Conservation (phyloP, 2,888 invertebrate species). For the Metacarcinus magister region DNA sequence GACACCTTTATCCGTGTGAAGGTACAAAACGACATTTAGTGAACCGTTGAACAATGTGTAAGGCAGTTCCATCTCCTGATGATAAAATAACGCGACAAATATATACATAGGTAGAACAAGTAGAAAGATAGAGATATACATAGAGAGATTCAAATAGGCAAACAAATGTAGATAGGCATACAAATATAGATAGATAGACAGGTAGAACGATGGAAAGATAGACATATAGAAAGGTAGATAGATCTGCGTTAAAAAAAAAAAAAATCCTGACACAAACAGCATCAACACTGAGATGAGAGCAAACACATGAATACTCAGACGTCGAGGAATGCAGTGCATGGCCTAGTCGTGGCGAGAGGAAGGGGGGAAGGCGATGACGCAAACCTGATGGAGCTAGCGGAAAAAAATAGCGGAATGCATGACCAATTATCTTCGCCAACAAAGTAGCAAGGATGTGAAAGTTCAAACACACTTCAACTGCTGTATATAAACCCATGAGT, state of each 20-base stretch:
- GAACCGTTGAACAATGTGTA: background rate
- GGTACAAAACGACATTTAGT: background rate
- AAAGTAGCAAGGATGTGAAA: background rate
- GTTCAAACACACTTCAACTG: background rate
- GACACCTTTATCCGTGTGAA: too few relatives aligned
- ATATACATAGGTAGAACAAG: too few relatives aligned
- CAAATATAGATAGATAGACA: background rate
- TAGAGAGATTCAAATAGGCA: too few relatives aligned
- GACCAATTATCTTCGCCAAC: background rate
- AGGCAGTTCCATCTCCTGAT: background rate
- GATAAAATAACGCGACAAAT: too few relatives aligned
- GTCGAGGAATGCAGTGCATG: constrained; percentile 21
- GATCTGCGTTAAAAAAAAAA: background rate
- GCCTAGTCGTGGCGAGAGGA: background rate
- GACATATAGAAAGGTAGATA: background rate
- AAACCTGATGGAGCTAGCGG: background rate
- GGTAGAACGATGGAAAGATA: background rate
- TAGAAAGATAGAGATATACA: background rate
- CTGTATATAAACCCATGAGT: background rate
- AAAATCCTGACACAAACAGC: background rate
- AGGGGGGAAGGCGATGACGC: background rate
- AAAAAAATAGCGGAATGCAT: background rate
- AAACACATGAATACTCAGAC: background rate
- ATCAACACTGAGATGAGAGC: background rate
- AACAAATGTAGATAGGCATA: too few relatives aligned